Evolutionary conservation across 2,797 vertebrate genomes (phyloP).

Genomic region (Syndactyla subalaris): DNA sequence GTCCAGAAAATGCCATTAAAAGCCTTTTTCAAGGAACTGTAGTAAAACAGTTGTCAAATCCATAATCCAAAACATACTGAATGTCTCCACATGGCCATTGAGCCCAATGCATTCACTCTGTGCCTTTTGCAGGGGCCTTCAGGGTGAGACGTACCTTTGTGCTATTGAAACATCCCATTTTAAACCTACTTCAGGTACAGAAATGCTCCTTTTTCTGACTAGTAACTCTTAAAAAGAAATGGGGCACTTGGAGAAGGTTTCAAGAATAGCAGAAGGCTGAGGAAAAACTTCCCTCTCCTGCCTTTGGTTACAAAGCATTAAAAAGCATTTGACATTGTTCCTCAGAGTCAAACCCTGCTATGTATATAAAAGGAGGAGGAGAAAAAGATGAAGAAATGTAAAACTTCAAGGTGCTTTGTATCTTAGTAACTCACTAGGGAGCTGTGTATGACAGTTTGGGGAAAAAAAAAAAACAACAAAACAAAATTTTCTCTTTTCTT

Average conservation of each 20-base stretch:
- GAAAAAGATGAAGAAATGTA: background rate
- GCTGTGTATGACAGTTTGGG: background rate
- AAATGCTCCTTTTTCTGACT: background rate
- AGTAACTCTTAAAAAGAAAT: background rate
- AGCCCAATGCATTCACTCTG: background rate
- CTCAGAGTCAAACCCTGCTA: background rate
- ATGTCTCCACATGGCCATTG: background rate
- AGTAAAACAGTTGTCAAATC: background rate
- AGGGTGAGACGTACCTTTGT: background rate
- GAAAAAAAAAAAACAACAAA: background rate
- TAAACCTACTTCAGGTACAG: background rate
- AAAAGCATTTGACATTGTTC: background rate
- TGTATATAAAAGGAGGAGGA: conserved; percentile 4
- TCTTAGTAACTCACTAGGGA: background rate
- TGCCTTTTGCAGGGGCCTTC: background rate
- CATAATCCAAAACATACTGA: background rate
- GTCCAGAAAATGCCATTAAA: background rate
- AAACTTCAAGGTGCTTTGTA: background rate
- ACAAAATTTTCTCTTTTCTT: background rate
- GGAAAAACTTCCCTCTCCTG: conserved; percentile 12
- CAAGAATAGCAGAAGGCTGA: background rate
- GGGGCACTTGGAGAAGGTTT: background rate
- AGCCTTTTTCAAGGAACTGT: background rate
- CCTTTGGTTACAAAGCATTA: background rate
- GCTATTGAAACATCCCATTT: background rate